Evolutionary conservation across 1,140 invertebrate species (phyloP).

Genomic region (Cecropterus lyciades): DNA sequence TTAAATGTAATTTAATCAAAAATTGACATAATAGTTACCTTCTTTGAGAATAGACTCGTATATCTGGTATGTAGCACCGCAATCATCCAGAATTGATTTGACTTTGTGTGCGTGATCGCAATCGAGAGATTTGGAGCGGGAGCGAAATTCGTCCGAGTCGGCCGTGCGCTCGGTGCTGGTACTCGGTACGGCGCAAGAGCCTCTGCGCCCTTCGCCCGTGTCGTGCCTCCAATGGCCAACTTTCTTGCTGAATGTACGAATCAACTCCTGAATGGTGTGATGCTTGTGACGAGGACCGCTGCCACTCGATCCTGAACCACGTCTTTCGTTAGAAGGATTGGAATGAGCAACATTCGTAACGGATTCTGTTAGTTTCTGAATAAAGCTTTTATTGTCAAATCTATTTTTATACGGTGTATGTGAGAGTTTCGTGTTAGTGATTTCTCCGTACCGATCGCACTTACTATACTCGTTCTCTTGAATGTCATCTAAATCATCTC

Average conservation of each 20-base stretch:
- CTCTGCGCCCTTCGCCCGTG: conserved; percentile 85
- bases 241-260: conserved; percentile 89
- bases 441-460: conserved; percentile 81
- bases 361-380: conserved; percentile 77
- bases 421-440: conserved; percentile 67
- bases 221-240: conserved; percentile 87
- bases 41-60: conserved; percentile 91
- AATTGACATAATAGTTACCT: conserved; percentile 83
- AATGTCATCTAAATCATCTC: conserved; percentile 80
- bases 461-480: conserved; percentile 80
- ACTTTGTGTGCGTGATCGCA: conserved; percentile 84
- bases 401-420: conserved; percentile 66
- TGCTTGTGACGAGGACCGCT: conserved; percentile 85
- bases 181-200: conserved; percentile 81
- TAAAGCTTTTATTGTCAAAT: conserved; percentile 85
- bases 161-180: conserved; percentile 72
- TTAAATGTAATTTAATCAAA: not conserved
- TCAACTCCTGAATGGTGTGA: conserved; percentile 89
- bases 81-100: conserved; percentile 85
- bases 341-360: conserved; percentile 47
- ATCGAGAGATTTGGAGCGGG: conserved; percentile 91
- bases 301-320: conserved; percentile 60
- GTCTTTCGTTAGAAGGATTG: conserved; percentile 49
- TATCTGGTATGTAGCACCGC: conserved; percentile 92
- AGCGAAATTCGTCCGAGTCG: conserved; percentile 87